phyloP scores from a whole-genome alignment of 2,113 vertebrate species.

The Nothobranchius kuhntae region DNA sequence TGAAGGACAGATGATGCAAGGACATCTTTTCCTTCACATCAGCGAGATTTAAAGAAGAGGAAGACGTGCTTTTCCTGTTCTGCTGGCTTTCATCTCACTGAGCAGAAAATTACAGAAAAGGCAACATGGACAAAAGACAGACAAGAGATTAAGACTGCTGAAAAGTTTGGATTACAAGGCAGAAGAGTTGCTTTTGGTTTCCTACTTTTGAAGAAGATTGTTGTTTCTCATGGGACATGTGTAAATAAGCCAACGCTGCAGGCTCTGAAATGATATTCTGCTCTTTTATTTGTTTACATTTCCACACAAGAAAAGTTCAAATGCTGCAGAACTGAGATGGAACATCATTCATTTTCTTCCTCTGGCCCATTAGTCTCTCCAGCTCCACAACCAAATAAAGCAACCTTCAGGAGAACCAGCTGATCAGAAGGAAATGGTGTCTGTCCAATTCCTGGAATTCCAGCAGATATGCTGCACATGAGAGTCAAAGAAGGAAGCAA shows the following conservation, averaged over 20 bases:
- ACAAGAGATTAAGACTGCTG: conserved; percentile 40
- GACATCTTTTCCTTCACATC: conserved; percentile 59
- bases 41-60: conserved; percentile 45
- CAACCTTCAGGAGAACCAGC: conserved; percentile 84
- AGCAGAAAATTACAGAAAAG: conserved; percentile 29
- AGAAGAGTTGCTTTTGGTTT: conserved; percentile 22
- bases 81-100: conserved; percentile 20
- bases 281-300: conserved; percentile 23
- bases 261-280: conserved; percentile 16
- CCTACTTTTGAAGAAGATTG: conserved; percentile 17
- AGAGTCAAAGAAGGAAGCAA: conserved; percentile 93
- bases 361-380: conserved; percentile 13
- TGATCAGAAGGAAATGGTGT: conserved; percentile 78
- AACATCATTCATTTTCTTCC: conserved; percentile 18
- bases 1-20: conserved; percentile 46
- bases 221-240: conserved; percentile 13
- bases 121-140: conserved; percentile 7
- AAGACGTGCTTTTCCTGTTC: conserved; percentile 49
- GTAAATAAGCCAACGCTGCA: conserved; percentile 22
- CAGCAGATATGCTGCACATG: conserved; percentile 85
- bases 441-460: conserved; percentile 81
- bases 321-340: conserved; percentile 36
- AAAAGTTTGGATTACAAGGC: conserved; percentile 42
- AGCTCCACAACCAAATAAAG: conserved; percentile 63
- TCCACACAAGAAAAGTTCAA: conserved; percentile 37